Conservation (phyloP, 2,797 vertebrate genomes). For the Anisognathus igniventris region DNA sequence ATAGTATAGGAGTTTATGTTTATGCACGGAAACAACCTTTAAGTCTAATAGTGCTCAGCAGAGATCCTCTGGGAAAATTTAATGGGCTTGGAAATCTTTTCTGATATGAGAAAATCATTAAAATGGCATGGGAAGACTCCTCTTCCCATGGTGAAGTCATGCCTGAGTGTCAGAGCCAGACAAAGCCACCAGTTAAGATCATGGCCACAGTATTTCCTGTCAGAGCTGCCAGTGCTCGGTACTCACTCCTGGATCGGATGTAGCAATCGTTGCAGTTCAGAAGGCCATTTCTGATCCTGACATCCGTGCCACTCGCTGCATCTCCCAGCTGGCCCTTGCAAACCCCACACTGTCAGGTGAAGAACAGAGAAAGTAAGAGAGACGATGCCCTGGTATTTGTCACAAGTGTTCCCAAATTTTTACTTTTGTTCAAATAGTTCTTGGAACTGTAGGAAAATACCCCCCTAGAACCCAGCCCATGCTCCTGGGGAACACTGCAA, state of each 20-base stretch:
- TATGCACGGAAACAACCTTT: neutral
- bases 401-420: neutral
- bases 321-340: constrained; percentile 95
- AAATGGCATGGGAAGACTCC: neutral
- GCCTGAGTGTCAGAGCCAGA: neutral
- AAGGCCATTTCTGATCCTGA: constrained; percentile 93
- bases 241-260: constrained; percentile 93
- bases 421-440: neutral
- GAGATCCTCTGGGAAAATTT: neutral
- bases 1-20: neutral
- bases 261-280: constrained; percentile 98
- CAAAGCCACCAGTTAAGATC: neutral
- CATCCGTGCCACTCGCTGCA: constrained; percentile 90
- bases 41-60: neutral
- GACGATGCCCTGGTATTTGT: neutral
- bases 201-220: neutral
- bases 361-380: neutral
- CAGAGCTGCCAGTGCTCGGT: neutral
- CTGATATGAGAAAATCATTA: neutral
- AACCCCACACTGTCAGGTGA: constrained; percentile 85
- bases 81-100: neutral
- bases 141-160: rapidly evolving
- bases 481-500: neutral
- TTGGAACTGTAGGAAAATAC: neutral
- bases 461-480: neutral